A percentile compares a stretch with the other conserved stretches of the same genome.
Conservation (phyloP, 1,140 invertebrate genomes). For the Drosophila bocqueti region DNA sequence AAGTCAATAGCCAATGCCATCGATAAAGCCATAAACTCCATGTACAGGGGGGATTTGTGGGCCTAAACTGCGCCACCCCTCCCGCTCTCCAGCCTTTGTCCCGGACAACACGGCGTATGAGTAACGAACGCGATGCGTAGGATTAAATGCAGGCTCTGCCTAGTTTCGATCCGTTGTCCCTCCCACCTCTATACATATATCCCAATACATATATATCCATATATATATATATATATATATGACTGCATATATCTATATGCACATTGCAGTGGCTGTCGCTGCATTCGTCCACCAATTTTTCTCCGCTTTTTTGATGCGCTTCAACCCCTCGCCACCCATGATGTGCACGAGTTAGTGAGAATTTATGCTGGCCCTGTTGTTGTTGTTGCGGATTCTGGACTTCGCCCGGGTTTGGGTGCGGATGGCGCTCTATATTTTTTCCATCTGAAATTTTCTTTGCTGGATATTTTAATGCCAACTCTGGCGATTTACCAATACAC, state of each 20-base stretch:
- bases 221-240: constrained; percentile 16
- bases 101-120: constrained; percentile 61
- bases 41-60: constrained; percentile 38
- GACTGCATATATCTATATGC: constrained; percentile 24
- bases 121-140: constrained; percentile 70
- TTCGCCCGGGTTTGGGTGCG: constrained; percentile 18
- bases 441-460: constrained; percentile 43
- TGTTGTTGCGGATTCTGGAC: constrained; percentile 25
- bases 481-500: constrained; percentile 44
- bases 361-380: constrained; percentile 50
- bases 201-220: constrained; percentile 5
- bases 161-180: constrained; percentile 49
- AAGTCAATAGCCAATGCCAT: constrained; percentile 83
- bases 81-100: not conserved
- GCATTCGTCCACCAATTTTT: constrained; percentile 57
- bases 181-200: constrained; percentile 31
- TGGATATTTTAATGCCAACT: constrained; percentile 34
- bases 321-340: constrained; percentile 11
- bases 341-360: constrained; percentile 44
- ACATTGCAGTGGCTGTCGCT: constrained; percentile 30
- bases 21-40: constrained; percentile 71
- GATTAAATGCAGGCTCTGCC: constrained; percentile 65
- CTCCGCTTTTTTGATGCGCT: constrained; percentile 70
- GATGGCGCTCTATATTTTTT: constrained; percentile 52
- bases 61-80: constrained; percentile 54